Percentiles rank a stretch among this genome's conserved stretches.
phyloP scores from a whole-genome alignment of 2,888 invertebrate genomes.

The Cybosia mesomella region DNA sequence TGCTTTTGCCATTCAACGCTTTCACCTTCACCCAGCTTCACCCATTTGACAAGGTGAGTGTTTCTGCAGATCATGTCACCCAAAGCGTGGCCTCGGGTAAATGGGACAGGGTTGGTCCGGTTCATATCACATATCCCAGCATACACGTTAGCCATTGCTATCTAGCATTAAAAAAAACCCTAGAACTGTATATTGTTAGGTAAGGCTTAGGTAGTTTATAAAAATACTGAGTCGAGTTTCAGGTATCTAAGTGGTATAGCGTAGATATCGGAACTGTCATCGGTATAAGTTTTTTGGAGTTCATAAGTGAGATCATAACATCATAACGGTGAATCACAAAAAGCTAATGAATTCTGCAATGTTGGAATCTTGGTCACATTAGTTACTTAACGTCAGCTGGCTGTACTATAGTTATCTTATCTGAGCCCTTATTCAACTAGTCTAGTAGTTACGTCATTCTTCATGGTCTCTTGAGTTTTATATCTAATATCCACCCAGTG shows the following conservation, averaged over 20 bases:
- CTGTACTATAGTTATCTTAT: conserved; percentile 13
- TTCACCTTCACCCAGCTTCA: no score
- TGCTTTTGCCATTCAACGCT: not conserved
- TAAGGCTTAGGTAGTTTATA: no score
- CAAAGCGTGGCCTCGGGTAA: not conserved
- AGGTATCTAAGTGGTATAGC: not conserved
- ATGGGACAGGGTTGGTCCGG: not conserved
- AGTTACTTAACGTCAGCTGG: not conserved
- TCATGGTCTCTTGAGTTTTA: conserved; percentile 22
- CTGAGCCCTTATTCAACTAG: not conserved
- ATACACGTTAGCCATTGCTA: not conserved
- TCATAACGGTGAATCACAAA: not conserved
- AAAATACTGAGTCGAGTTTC: not conserved
- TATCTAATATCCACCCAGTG: conserved; percentile 12
- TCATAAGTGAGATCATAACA: not conserved
- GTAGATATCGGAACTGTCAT: not conserved
- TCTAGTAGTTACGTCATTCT: conserved; percentile 20
- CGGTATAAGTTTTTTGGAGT: not conserved
- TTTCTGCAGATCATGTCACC: not conserved
- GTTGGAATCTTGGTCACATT: not conserved
- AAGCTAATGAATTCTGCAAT: not conserved
- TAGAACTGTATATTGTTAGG: no score
- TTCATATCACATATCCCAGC: not conserved
- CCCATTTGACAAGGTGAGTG: not conserved
- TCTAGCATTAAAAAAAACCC: not conserved